These are phyloP conservation scores for Eucidaris tribuloides DNA, from an alignment of 35 echinoderm and acorn worm species.

Conservation along the genomic window DNA sequence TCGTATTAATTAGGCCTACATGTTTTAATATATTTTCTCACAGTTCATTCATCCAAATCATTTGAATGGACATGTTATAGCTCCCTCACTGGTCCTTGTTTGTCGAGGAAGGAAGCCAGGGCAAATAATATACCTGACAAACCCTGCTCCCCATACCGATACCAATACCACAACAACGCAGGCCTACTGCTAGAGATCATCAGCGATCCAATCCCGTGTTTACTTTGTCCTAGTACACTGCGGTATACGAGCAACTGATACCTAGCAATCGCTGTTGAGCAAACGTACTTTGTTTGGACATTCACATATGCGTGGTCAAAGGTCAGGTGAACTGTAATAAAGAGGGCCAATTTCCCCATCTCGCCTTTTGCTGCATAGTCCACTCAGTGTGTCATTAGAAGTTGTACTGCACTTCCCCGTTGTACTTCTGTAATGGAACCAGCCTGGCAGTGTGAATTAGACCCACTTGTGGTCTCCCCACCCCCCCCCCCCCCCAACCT, in stretches of 20 bases:
- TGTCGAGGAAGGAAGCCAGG: no score
- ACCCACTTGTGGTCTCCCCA: no score
- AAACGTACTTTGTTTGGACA: constrained; percentile 35
- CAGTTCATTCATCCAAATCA: background rate
- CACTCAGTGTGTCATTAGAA: background rate
- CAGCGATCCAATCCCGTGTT: background rate
- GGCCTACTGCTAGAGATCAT: background rate
- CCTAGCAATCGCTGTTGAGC: background rate
- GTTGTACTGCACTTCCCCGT: background rate
- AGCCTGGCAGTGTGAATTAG: no score
- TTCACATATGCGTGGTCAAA: constrained; percentile 21
- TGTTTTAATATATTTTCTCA: background rate
- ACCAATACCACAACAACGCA: background rate
- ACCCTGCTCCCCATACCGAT: no score
- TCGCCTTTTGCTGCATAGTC: background rate
- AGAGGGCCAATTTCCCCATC: background rate
- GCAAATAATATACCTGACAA: no score
- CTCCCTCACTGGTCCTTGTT: background rate
- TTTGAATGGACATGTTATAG: background rate
- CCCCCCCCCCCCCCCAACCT: no score
- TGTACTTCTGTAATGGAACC: background rate
- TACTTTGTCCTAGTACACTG: background rate
- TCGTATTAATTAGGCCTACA: background rate
- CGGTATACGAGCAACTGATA: background rate
- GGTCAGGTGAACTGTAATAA: constrained; percentile 32